Evolutionary conservation across 2,113 vertebrate species (phyloP).

Genomic region (Chrysemys picta): DNA sequence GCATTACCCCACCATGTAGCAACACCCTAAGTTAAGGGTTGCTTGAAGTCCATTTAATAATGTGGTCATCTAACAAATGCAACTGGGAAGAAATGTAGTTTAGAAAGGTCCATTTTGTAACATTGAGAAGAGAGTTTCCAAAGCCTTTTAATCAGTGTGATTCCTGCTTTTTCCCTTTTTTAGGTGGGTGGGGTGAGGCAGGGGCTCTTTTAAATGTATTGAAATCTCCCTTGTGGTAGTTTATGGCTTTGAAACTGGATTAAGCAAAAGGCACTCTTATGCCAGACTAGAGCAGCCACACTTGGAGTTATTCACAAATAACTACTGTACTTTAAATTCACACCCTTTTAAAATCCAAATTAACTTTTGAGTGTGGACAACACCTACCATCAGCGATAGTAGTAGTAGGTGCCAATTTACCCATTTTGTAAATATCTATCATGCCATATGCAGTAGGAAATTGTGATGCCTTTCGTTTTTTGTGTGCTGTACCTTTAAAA

Average conservation of each 20-base stretch:
- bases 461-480: not conserved
- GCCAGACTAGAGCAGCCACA: not conserved
- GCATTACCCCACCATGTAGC: not conserved
- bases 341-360: not conserved
- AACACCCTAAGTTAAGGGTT: fast-evolving
- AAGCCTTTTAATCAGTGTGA: not conserved
- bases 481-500: not conserved
- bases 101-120: not conserved
- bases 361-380: not conserved
- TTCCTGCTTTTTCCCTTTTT: not conserved
- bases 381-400: not conserved
- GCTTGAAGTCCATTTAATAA: not conserved
- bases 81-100: not conserved
- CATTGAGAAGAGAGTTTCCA: not conserved
- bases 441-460: not conserved
- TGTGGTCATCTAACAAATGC: not conserved
- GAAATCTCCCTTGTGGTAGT: not conserved
- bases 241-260: not conserved
- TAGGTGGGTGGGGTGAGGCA: no score
- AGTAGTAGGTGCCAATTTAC: not conserved
- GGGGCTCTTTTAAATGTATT: not conserved
- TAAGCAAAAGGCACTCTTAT: not conserved
- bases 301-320: not conserved
- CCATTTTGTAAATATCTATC: not conserved
- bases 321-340: not conserved